These are phyloP conservation scores for Tupiocoris notatus DNA, from an alignment of 2,888 invertebrate genomes.

Conservation along the genomic window DNA sequence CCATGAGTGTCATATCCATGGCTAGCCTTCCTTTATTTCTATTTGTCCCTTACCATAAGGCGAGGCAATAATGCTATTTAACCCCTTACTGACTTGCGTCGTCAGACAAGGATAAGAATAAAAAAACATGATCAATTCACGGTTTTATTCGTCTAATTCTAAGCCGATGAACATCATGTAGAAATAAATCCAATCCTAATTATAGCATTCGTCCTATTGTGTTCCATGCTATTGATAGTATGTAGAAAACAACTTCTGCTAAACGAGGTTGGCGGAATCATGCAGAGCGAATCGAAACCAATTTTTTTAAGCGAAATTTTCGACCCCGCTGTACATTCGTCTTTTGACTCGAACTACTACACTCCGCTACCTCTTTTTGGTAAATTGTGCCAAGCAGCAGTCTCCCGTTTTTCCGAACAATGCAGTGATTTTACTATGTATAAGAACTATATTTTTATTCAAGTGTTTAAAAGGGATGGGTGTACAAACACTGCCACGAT, in stretches of 20 bases:
- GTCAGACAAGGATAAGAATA: too few relatives aligned
- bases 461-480: not conserved
- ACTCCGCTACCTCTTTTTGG: not conserved
- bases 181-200: not conserved
- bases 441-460: not conserved
- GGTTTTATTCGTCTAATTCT: not conserved
- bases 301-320: not conserved
- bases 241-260: not conserved
- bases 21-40: too few relatives aligned
- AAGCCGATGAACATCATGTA: not conserved
- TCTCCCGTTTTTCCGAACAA: conserved; percentile 40
- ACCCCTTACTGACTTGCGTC: too few relatives aligned
- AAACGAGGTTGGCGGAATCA: not conserved
- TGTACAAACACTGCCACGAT: not conserved
- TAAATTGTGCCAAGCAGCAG: conserved; percentile 31
- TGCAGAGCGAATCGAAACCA: not conserved
- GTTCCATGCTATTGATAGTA: not conserved
- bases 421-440: not conserved
- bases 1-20: too few relatives aligned
- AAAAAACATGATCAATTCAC: too few relatives aligned
- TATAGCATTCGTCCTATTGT: not conserved
- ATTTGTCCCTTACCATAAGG: too few relatives aligned
- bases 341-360: too few relatives aligned
- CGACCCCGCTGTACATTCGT: not conserved
- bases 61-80: too few relatives aligned